These are phyloP conservation scores for Temnothorax nylanderi DNA, from an alignment of 1,140 invertebrate species.

Conservation along the genomic window DNA sequence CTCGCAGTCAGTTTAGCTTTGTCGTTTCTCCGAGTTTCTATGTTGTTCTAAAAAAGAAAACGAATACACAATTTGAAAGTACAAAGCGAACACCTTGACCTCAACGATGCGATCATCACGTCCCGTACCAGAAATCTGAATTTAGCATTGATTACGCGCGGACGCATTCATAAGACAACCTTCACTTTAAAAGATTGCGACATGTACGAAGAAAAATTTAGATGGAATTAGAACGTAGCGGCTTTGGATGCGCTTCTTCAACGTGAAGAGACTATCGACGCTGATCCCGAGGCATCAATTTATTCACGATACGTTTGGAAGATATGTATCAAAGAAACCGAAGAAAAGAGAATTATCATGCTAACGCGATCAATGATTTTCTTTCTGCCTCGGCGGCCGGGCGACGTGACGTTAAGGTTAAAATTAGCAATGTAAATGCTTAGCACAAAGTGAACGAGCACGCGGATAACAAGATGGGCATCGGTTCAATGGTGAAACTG, in stretches of 20 bases:
- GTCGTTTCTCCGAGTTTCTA: neutral
- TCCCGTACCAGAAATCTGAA: neutral
- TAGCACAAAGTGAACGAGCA: conserved; percentile 43
- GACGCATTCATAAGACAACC: neutral
- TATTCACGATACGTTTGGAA: conserved; percentile 10
- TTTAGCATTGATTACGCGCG: neutral
- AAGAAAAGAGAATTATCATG: conserved; percentile 12
- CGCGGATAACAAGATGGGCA: conserved; percentile 58
- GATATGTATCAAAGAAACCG: conserved; percentile 4
- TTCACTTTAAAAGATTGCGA: neutral
- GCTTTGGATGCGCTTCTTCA: neutral
- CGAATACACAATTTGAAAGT: conserved; percentile 9
- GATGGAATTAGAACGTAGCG: neutral
- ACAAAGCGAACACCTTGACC: conserved; percentile 26
- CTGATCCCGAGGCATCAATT: conserved; percentile 6
- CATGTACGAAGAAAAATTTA: neutral
- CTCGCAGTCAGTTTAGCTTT: neutral
- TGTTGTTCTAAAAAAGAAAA: neutral
- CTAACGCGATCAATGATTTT: conserved; percentile 34
- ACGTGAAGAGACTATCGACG: neutral
- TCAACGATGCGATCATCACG: conserved; percentile 16
- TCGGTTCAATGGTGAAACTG: conserved; percentile 48
- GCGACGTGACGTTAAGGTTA: conserved; percentile 40
- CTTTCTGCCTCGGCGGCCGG: neutral
- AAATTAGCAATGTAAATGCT: conserved; percentile 70